Evolutionary conservation across 2,888 invertebrate species (phyloP).

Genomic region (Dryadula phaetusa): DNA sequence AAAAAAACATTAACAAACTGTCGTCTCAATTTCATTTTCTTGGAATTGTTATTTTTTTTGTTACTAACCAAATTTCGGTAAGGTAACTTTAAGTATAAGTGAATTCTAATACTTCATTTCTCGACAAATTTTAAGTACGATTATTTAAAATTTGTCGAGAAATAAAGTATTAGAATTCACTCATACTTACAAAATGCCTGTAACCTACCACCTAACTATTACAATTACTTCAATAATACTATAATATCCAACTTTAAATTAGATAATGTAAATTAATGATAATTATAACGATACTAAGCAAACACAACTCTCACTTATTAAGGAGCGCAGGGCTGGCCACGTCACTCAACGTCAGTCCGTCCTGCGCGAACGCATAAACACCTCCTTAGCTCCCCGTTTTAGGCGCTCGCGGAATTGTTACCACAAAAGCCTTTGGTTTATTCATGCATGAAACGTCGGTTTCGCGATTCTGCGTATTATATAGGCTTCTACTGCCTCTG

Average conservation of each 20-base stretch:
- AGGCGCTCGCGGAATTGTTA: constrained; percentile 36
- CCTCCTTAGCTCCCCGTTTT: constrained; percentile 60
- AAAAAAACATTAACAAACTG: constrained; percentile 11
- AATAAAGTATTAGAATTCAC: too few relatives aligned
- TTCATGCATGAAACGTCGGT: constrained; percentile 38
- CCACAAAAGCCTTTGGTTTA: constrained; percentile 41
- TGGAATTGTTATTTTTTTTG: background rate
- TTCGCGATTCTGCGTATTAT: constrained; percentile 31
- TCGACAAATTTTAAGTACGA: background rate
- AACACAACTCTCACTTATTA: constrained; percentile 74
- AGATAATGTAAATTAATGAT: constrained; percentile 56
- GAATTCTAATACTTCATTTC: background rate
- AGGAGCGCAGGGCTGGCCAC: constrained; percentile 65
- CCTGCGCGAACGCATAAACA: constrained; percentile 59
- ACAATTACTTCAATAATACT: too few relatives aligned
- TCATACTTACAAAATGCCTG: too few relatives aligned
- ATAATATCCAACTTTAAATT: background rate
- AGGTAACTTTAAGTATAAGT: background rate
- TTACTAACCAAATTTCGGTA: constrained; percentile 11
- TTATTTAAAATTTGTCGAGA: too few relatives aligned
- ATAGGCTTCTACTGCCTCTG: background rate
- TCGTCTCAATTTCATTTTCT: background rate
- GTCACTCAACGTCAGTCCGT: constrained; percentile 73
- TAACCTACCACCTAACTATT: too few relatives aligned
- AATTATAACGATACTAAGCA: constrained; percentile 56